Conservation (phyloP, 1,140 invertebrate genomes). For the Chironomus tepperi region DNA sequence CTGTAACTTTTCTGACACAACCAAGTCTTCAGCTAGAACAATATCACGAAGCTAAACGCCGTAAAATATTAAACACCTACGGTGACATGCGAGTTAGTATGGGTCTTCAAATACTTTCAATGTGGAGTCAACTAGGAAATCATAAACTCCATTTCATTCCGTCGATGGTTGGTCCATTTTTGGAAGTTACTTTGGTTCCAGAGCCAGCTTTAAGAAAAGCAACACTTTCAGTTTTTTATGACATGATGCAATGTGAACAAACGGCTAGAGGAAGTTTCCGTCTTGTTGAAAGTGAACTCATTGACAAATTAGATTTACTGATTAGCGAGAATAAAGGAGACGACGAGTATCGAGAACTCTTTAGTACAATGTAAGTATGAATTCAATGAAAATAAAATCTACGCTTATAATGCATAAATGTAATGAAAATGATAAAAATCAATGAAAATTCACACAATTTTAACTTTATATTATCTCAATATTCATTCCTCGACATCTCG, state of each 20-base stretch:
- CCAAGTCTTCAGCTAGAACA: conserved; percentile 76
- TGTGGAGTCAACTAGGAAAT: conserved; percentile 84
- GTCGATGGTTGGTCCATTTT: conserved; percentile 84
- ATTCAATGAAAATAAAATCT: not conserved
- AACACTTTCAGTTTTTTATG: conserved; percentile 90
- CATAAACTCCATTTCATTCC: conserved; percentile 79
- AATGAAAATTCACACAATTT: too few relatives aligned
- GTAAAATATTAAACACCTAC: conserved; percentile 71
- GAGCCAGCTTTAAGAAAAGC: conserved; percentile 80
- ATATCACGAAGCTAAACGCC: conserved; percentile 68
- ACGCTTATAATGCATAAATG: too few relatives aligned
- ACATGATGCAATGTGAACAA: conserved; percentile 94
- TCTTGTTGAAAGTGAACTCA: conserved; percentile 82
- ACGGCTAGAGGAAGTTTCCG: conserved; percentile 69
- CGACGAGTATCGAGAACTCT: conserved; percentile 82
- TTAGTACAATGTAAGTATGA: conserved; percentile 84
- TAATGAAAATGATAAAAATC: too few relatives aligned
- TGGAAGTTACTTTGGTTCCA: conserved; percentile 89
- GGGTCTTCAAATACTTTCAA: conserved; percentile 86
- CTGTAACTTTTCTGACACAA: conserved; percentile 82
- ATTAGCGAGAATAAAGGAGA: conserved; percentile 91
- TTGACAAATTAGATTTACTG: conserved; percentile 86
- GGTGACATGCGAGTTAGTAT: conserved; percentile 88
- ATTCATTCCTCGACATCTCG: too few relatives aligned
- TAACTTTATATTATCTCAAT: too few relatives aligned